These are phyloP conservation scores for Phortica variegata DNA, from an alignment of 1,140 invertebrate species.

Conservation along the genomic window DNA sequence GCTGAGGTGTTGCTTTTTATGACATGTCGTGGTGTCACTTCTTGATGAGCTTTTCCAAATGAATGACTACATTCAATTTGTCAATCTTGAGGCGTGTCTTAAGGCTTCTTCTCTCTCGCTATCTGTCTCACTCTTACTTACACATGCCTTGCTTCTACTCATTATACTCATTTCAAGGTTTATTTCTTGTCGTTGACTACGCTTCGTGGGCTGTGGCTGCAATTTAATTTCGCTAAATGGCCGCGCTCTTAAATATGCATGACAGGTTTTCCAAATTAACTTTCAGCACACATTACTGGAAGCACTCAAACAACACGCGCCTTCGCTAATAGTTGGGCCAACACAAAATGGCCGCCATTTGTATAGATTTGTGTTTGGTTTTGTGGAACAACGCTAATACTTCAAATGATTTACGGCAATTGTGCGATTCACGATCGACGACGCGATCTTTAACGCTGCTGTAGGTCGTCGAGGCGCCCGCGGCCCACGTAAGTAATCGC, in stretches of 20 bases:
- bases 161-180: slow-evolving; percentile 6
- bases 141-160: slow-evolving; percentile 6
- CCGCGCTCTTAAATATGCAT: slow-evolving; percentile 41
- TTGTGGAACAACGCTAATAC: no score
- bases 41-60: slow-evolving; percentile 50
- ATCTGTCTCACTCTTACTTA: slow-evolving; percentile 1
- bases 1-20: slow-evolving; percentile 35
- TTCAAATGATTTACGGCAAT: background rate
- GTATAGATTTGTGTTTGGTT: no score
- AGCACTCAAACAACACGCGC: no score
- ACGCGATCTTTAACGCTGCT: slow-evolving; percentile 36
- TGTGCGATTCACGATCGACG: background rate
- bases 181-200: no score
- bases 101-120: slow-evolving; percentile 9
- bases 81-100: slow-evolving; percentile 31
- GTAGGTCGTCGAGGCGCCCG: slow-evolving; percentile 50
- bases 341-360: background rate
- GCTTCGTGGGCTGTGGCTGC: slow-evolving; percentile 19
- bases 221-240: slow-evolving; percentile 48
- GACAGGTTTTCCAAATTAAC: slow-evolving; percentile 32
- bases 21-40: slow-evolving; percentile 31
- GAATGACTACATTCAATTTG: slow-evolving; percentile 50
- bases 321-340: no score
- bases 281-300: slow-evolving; percentile 11
- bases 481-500: no score